These are phyloP conservation scores for Acleris holmiana DNA, from an alignment of 2,888 invertebrate genomes.

Conservation along the genomic window DNA sequence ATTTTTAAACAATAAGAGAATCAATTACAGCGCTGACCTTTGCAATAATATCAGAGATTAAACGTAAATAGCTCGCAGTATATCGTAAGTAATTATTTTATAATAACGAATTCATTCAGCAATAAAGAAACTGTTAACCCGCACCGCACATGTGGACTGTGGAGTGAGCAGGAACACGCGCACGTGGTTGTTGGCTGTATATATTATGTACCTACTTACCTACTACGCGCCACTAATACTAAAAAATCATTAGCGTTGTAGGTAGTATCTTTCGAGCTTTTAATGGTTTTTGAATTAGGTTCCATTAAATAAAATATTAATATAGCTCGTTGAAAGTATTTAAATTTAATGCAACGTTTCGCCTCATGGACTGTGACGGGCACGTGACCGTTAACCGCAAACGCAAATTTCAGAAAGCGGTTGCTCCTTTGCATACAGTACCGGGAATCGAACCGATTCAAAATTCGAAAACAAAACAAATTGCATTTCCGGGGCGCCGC, in stretches of 20 bases:
- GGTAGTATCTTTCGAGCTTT: constrained; percentile 12
- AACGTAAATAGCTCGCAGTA: constrained; percentile 31
- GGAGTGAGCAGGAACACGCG: constrained; percentile 19
- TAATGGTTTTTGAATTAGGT: not conserved
- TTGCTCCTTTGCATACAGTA: constrained; percentile 46
- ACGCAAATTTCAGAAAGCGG: constrained; percentile 53
- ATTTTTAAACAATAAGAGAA: constrained; percentile 31
- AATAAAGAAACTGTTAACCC: constrained; percentile 35
- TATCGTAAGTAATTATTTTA: constrained; percentile 35
- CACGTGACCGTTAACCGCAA: constrained; percentile 62
- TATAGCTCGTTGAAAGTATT: too few species aligned
- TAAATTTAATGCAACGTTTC: constrained; percentile 33
- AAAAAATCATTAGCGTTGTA: constrained; percentile 10
- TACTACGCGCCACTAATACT: too few species aligned
- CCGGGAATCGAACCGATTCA: constrained; percentile 60
- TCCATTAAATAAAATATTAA: too few species aligned
- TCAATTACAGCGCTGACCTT: constrained; percentile 36
- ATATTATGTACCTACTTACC: constrained; percentile 2
- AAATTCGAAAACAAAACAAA: constrained; percentile 74
- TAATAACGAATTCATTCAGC: constrained; percentile 34
- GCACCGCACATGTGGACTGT: constrained; percentile 32
- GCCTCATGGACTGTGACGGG: constrained; percentile 48
- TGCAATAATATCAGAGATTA: constrained; percentile 35
- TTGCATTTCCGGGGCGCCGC: constrained; percentile 76
- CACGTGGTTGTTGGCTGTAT: constrained; percentile 8